phyloP scores from a whole-genome alignment of 2,797 vertebrate genomes.

The Periparus ater region DNA sequence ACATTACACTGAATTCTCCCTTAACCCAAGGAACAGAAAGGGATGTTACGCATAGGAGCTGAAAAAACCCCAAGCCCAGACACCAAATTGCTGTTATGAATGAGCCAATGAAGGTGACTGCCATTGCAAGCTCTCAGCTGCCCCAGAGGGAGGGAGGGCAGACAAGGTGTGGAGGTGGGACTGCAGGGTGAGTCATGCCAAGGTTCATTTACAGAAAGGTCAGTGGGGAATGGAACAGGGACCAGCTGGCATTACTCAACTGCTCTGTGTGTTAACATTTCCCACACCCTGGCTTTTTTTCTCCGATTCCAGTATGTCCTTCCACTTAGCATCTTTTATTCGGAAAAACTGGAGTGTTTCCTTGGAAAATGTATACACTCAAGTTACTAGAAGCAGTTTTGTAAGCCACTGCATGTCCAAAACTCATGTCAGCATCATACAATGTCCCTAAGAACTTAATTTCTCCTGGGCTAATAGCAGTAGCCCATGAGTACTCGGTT shows the following conservation, averaged over 20 bases:
- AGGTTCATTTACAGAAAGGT: slow-evolving; percentile 40
- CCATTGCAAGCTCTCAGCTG: not conserved
- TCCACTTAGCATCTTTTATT: slow-evolving; percentile 37
- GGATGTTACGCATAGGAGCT: not conserved
- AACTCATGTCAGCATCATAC: not conserved
- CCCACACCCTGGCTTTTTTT: slow-evolving; percentile 12
- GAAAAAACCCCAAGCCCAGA: not conserved
- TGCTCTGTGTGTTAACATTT: slow-evolving; percentile 56
- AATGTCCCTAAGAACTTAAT: not conserved
- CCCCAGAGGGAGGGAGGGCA: not conserved
- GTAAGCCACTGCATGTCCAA: not conserved
- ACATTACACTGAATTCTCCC: not conserved
- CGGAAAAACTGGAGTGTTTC: slow-evolving; percentile 29
- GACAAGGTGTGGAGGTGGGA: slow-evolving; percentile 10
- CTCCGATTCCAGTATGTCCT: not conserved
- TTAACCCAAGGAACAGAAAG: not conserved
- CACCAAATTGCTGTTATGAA: not conserved
- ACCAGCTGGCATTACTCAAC: slow-evolving; percentile 54
- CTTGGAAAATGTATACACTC: slow-evolving; percentile 40
- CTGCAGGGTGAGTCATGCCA: slow-evolving; percentile 20
- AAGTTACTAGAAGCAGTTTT: slow-evolving; percentile 15
- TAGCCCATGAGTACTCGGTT: not conserved
- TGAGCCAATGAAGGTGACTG: not conserved
- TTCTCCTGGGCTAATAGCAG: not conserved
- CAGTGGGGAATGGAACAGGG: slow-evolving; percentile 6